Conservation (phyloP, 2,113 vertebrate genomes). For the Fulica atra region DNA sequence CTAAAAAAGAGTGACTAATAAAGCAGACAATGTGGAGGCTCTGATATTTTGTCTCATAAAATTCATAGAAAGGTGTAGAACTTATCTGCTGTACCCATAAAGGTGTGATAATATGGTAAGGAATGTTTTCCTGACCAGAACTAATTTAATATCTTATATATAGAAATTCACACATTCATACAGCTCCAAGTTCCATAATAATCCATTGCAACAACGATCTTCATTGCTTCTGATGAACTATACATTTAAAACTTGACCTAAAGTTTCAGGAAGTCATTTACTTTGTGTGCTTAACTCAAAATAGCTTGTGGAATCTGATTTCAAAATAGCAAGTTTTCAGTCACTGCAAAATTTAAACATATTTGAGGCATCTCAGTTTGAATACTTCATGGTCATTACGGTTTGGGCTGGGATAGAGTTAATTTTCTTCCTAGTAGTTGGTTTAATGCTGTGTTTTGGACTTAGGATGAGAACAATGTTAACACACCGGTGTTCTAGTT, state of each 20-base stretch:
- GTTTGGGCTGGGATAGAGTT: too few relatives aligned
- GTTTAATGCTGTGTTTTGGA: too few relatives aligned
- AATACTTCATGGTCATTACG: background rate
- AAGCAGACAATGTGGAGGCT: background rate
- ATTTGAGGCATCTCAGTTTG: background rate
- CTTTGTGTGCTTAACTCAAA: background rate
- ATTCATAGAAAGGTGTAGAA: background rate
- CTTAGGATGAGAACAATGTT: too few relatives aligned
- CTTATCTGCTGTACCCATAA: background rate
- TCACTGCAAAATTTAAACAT: background rate
- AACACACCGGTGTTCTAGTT: too few relatives aligned
- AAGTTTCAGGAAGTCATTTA: background rate
- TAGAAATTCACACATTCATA: background rate
- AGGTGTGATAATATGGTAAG: background rate
- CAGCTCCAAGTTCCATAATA: background rate
- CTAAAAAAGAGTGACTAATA: background rate
- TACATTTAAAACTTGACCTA: background rate
- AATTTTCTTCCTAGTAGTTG: too few relatives aligned
- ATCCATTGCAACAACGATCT: background rate
- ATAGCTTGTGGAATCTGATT: background rate
- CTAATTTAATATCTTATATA: background rate
- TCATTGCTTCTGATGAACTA: background rate
- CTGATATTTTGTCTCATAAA: background rate
- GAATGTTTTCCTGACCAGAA: background rate
- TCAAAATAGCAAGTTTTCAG: background rate